Percentiles rank a stretch among this genome's conserved stretches.
Conservation (phyloP, 2,888 invertebrate genomes). For the Troilus luridus region DNA sequence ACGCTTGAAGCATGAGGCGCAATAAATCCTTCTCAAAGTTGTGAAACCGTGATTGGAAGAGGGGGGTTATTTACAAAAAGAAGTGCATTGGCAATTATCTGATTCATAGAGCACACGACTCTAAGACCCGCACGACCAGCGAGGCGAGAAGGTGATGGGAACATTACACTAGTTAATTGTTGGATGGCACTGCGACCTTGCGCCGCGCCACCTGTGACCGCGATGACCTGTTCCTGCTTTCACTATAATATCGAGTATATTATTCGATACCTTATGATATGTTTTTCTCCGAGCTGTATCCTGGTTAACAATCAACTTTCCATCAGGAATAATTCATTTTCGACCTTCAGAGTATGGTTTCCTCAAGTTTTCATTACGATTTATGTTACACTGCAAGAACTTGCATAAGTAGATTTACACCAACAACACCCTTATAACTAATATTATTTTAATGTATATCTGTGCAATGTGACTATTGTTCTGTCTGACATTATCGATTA, state of each 20-base stretch:
- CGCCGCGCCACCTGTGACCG: background rate
- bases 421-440: background rate
- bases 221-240: background rate
- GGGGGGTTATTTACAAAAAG: background rate
- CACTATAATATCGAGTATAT: background rate
- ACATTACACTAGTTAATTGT: slow-evolving; percentile 16
- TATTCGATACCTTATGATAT: background rate
- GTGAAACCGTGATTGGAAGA: background rate
- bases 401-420: background rate
- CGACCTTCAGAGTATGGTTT: background rate
- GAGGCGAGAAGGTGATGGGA: slow-evolving; percentile 15
- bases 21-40: background rate
- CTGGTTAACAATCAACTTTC: background rate
- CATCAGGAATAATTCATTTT: background rate
- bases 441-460: background rate
- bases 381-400: background rate
- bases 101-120: slow-evolving; percentile 25
- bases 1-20: background rate
- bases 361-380: background rate
- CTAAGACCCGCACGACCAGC: background rate
- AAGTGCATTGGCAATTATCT: slow-evolving; percentile 26
- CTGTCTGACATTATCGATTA: background rate
- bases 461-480: background rate
- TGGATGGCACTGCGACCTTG: background rate
- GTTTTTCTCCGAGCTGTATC: background rate